A percentile compares a stretch with the other conserved stretches of the same genome.
Conservation (phyloP, 2,888 invertebrate species). For the Alloscopus bannaensis region DNA sequence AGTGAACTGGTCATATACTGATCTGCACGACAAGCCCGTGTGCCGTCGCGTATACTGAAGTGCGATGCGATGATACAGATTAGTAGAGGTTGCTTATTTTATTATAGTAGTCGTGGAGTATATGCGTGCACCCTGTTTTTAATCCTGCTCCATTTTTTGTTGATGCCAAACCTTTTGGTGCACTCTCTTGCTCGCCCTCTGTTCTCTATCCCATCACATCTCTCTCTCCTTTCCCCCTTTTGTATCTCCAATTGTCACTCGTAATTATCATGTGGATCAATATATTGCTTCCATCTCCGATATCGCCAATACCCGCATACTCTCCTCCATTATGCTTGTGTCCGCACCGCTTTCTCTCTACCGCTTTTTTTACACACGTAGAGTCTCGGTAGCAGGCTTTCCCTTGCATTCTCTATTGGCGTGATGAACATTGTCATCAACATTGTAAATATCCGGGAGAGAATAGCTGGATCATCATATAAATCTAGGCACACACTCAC, state of each 20-base stretch:
- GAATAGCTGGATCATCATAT: too few species aligned
- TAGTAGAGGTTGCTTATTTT: too few species aligned
- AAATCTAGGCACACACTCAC: too few species aligned
- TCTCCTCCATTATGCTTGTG: background rate
- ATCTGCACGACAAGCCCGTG: slow-evolving; percentile 10
- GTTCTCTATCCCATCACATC: background rate
- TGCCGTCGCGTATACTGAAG: too few species aligned
- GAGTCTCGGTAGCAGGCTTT: too few species aligned
- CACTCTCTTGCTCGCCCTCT: background rate
- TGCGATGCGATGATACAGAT: too few species aligned
- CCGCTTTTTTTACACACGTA: too few species aligned
- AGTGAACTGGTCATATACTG: slow-evolving; percentile 20
- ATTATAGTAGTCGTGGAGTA: too few species aligned
- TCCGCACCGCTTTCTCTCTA: background rate
- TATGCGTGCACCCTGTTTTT: slow-evolving; percentile 71
- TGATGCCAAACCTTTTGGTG: slow-evolving; percentile 1
- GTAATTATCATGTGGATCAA: slow-evolving; percentile 73
- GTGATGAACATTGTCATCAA: too few species aligned
- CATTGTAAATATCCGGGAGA: too few species aligned
- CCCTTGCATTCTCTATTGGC: too few species aligned
- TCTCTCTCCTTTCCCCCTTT: slow-evolving; percentile 60
- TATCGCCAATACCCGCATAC: slow-evolving; percentile 67
- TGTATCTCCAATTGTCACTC: slow-evolving; percentile 73
- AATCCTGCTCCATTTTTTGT: slow-evolving; percentile 69
- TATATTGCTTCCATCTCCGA: slow-evolving; percentile 73